Evolutionary conservation across 2,797 vertebrate genomes (phyloP), one percentile per base, ranked within the genome.

Genomic region (Aselliscus stoliczkanus): DNA sequence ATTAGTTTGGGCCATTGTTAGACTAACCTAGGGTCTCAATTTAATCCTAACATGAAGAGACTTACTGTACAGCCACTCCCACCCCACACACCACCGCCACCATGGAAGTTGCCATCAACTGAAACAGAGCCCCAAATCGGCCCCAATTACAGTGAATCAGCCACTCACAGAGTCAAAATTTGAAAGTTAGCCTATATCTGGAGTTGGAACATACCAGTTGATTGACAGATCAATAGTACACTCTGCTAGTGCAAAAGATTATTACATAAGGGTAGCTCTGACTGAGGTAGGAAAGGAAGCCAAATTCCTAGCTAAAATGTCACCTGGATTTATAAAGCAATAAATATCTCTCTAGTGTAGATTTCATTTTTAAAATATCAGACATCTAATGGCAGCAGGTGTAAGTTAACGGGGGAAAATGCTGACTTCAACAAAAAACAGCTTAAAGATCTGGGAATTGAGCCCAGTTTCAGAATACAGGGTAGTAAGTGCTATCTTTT

Each of bases 391-490:
- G 79, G 62, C 31, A 77, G 73, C 34, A 67, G 54, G 29, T 93
- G 65, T 9, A 37, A 34, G 56, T 81, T 47, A 76, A 27, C 6
- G 54, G 5, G 44, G 8, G 15, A 27, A 14, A 60, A 54, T 80
- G 82, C 39, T 92, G 80, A 96, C 58, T 89, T 83, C 42, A 84
- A 64, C 29, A 88, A 94, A 88, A 94, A 89, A 82, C 8, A 82
- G 54, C 50, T 79, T 62, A 47, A 65, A 72, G 15, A 76, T 54
- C 62, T 77, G 80, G 69, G 56, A 93, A 95, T 77, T 52, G 52
- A 79, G 39, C 80, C 64, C 83, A 56, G 58, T 70, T 96, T 92
- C 69, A 93, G 79, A 86, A 95, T 27, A 88, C 25, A 47, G 25
- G 70, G 62, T 5, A 95, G 34, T n/a, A 73, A 93, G 34, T 31